A percentile compares a stretch with the other conserved stretches of the same genome.
Evolutionary conservation across 2,113 vertebrate species (phyloP).

Genomic region (Anolis sagrei): DNA sequence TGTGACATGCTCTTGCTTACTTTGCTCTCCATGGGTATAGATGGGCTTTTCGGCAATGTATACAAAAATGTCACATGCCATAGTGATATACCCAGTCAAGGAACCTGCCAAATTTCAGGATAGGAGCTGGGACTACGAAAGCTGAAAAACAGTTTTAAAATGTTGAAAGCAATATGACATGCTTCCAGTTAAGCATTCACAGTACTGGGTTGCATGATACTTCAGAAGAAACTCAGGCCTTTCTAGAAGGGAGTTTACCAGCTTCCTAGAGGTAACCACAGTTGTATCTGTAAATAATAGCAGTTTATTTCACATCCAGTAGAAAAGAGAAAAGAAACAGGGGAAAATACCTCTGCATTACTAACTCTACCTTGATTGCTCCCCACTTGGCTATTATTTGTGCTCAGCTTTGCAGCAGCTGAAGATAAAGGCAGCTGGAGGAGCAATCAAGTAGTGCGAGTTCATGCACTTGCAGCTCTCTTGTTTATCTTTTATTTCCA

Average conservation of each 20-base stretch:
- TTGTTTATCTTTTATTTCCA: not conserved
- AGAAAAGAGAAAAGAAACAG: not conserved
- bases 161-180: not conserved
- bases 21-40: too few relatives aligned
- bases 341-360: not conserved
- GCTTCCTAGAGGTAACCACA: not conserved
- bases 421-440: not conserved
- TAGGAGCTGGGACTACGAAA: not conserved
- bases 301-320: not conserved
- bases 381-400: not conserved
- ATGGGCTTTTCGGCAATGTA: too few relatives aligned
- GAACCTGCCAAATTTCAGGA: too few relatives aligned
- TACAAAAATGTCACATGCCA: too few relatives aligned
- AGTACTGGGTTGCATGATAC: not conserved
- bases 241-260: not conserved
- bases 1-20: too few relatives aligned
- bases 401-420: slow-evolving; percentile 1
- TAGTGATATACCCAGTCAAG: too few relatives aligned
- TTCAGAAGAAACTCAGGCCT: not conserved
- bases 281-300: slow-evolving; percentile 5
- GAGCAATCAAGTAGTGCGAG: not conserved
- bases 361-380: not conserved
- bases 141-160: not conserved
- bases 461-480: not conserved
- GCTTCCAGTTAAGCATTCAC: not conserved